Percentiles rank a stretch among this genome's conserved stretches.
These are phyloP conservation scores for Tamandua tetradactyla DNA, from an alignment of 2,797 vertebrate species.

Conservation along the genomic window DNA sequence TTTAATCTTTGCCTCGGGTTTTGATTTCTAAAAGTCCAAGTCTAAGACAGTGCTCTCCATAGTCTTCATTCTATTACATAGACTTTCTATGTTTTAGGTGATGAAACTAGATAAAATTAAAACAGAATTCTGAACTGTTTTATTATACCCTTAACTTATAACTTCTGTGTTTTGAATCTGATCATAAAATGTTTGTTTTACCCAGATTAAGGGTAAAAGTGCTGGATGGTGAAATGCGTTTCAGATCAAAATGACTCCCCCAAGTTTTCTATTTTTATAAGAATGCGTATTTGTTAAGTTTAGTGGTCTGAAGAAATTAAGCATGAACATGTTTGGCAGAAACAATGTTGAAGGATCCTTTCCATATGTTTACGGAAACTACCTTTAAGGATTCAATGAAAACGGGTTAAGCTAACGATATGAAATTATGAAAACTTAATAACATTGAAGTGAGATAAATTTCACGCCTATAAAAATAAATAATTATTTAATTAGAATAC, in stretches of 20 bases:
- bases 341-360: conserved; percentile 36
- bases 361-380: neutral
- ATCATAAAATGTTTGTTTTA: neutral
- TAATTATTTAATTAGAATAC: neutral
- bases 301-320: neutral
- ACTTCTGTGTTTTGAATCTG: neutral
- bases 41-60: neutral
- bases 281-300: neutral
- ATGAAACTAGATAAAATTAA: neutral
- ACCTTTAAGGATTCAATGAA: conserved; percentile 25
- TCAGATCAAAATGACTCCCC: neutral
- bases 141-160: neutral
- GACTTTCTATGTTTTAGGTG: neutral
- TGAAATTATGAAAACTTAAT: neutral
- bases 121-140: neutral
- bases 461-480: neutral
- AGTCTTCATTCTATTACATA: neutral
- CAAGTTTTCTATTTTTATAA: neutral
- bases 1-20: neutral
- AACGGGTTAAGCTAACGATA: neutral
- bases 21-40: neutral
- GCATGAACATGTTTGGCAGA: neutral
- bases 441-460: conserved; percentile 33
- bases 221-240: neutral
- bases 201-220: neutral